Base-by-base conservation (phyloP, 2,797 vertebrate species). In the Leptodactylus fallax region DNA sequence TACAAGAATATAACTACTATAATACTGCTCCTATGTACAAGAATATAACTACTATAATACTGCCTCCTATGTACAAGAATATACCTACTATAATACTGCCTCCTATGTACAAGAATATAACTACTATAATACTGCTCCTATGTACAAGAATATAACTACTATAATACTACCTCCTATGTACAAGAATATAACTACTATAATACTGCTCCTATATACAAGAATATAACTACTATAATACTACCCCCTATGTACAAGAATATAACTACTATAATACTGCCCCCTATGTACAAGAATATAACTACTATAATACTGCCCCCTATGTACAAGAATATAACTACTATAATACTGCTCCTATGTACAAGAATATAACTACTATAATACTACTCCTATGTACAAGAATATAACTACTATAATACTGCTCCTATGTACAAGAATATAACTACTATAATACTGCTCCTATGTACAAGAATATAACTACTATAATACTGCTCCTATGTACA, bases 281-380 rank as follows among this genome's bases (percentile, higher is more conserved):
- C 63, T 65, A 69, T 69, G 25, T 69, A 69, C 65, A 27, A 69
- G 25, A 69, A 69, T 69, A 69, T 69, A 69, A 25, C 65, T 69
- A 69, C 65, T 69, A 69, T 69, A 27, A 69, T 69, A 69, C 23
- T 69, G 23, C n/a, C 25, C 5, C 65, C 65, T 69, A 69, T 69
- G 25, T 69, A 69, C 65, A 69, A 27, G 65, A 69, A 69, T 69
- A 69, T 69, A 69, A 69, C 65, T 69, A 69, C 65, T 69, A 69
- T 69, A 69, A 69, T 69, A 69, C 65, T 65, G n/a, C 61, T 23
- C 61, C 61, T 65, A 65, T 65, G n/a, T 65, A 65, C 61, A 69
- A 27, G 65, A 69, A 69, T 69, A 69, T 69, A 69, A 69, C 65
- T 69, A 69, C 65, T 69, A 69, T 69, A 69, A 25, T 69, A 69